These are phyloP conservation scores for Vireo altiloquus DNA, from an alignment of 2,113 vertebrate genomes.

Conservation along the genomic window DNA sequence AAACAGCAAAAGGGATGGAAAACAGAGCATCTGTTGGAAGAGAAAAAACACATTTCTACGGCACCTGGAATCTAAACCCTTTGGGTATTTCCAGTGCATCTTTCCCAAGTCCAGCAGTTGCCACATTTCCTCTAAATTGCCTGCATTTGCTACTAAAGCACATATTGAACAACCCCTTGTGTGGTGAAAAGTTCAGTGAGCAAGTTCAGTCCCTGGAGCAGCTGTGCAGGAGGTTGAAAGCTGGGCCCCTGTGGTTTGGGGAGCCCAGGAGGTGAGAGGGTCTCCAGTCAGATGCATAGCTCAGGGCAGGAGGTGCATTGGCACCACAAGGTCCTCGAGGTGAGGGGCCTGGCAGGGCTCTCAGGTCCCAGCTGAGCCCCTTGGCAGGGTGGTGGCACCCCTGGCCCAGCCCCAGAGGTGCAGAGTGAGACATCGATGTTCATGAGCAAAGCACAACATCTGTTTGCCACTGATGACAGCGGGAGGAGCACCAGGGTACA, in stretches of 20 bases:
- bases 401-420: not conserved
- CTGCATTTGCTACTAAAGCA: not conserved
- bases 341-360: not conserved
- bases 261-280: not conserved
- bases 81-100: not conserved
- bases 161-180: not conserved
- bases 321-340: not conserved
- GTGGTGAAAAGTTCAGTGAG: not conserved
- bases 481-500: not conserved
- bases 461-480: not conserved
- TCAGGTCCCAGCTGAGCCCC: not conserved
- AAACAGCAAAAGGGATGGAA: not conserved
- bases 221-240: not conserved
- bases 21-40: not conserved
- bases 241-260: not conserved
- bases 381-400: not conserved
- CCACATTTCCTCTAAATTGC: not conserved
- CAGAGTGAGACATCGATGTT: fast-evolving
- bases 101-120: not conserved
- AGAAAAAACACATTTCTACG: not conserved
- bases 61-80: not conserved
- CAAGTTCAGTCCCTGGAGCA: not conserved
- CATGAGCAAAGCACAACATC: fast-evolving
- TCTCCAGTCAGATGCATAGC: fast-evolving
- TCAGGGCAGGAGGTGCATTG: not conserved